Conservation (phyloP, 2,888 invertebrate species). For the Latheticus oryzae region DNA sequence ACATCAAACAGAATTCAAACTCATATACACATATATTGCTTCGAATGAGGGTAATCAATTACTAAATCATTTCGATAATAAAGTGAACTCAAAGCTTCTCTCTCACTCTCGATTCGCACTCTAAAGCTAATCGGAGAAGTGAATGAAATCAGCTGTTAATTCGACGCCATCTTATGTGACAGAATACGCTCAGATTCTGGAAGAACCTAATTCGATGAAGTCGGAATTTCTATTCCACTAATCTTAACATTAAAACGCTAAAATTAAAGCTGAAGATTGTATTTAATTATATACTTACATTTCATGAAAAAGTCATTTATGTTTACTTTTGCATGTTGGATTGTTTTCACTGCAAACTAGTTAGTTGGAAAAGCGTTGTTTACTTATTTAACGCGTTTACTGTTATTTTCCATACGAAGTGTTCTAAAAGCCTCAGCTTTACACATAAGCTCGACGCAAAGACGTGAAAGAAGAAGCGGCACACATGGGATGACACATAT, state of each 20-base stretch:
- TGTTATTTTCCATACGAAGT: constrained; percentile 51
- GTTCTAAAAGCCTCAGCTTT: constrained; percentile 47
- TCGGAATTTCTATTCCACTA: constrained; percentile 20
- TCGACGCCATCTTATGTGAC: constrained; percentile 36
- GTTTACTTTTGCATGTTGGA: no score
- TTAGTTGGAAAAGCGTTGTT: constrained; percentile 38
- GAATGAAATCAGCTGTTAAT: constrained; percentile 52
- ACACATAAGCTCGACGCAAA: constrained; percentile 9
- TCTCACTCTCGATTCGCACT: constrained; percentile 42
- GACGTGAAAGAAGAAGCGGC: constrained; percentile 11
- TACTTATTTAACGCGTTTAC: constrained; percentile 48
- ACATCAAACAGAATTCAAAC: constrained; percentile 53
- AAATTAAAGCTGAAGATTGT: constrained; percentile 5
- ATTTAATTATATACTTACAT: constrained; percentile 4
- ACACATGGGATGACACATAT: constrained; percentile 17
- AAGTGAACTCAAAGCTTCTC: constrained; percentile 38
- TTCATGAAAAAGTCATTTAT: no score
- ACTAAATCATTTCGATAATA: constrained; percentile 56
- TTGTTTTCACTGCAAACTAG: neutral
- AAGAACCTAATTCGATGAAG: constrained; percentile 32
- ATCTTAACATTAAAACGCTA: neutral
- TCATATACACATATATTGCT: constrained; percentile 52
- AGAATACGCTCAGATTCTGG: constrained; percentile 30
- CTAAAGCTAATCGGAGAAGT: constrained; percentile 54
- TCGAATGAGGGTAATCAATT: constrained; percentile 59